These are phyloP conservation scores for Melanotaenia maccullochi DNA, from an alignment of 2,797 vertebrate species.

Conservation along the genomic window DNA sequence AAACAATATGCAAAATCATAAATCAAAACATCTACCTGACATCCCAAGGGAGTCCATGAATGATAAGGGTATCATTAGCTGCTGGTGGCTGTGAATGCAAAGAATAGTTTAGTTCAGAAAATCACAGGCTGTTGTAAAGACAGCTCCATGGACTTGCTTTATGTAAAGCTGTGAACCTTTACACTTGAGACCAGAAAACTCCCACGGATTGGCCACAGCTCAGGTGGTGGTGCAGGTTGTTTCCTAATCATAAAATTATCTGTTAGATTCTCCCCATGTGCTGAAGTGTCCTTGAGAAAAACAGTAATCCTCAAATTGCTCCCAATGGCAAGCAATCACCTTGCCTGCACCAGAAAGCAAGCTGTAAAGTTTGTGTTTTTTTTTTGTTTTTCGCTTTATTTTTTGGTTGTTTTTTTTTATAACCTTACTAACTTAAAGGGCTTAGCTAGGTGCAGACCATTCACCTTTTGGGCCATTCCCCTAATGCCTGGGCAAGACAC, in stretches of 20 bases:
- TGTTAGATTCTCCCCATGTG: neutral
- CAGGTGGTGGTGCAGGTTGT: neutral
- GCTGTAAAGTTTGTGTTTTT: neutral
- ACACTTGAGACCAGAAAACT: constrained; percentile 60
- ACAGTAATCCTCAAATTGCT: neutral
- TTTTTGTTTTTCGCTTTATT: too few relatives aligned
- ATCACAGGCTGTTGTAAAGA: constrained; percentile 25
- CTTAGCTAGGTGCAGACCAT: neutral
- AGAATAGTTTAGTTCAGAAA: constrained; percentile 33
- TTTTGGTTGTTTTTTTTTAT: neutral
- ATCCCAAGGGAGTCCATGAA: constrained; percentile 14
- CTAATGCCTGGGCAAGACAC: constrained; percentile 48
- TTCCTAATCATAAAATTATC: neutral
- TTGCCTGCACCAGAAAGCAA: neutral
- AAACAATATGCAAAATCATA: neutral
- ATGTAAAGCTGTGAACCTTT: constrained; percentile 48
- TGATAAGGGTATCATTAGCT: constrained; percentile 15
- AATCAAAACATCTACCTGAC: constrained; percentile 1
- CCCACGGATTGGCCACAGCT: neutral
- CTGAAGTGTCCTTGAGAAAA: neutral
- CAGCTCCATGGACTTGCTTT: constrained; percentile 21
- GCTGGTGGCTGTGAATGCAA: constrained; percentile 8
- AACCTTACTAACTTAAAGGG: neutral
- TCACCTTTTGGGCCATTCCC: neutral
- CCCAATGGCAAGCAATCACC: neutral